Evolutionary conservation across 2,888 invertebrate species (phyloP).

Genomic region (Cantharis rufa): DNA sequence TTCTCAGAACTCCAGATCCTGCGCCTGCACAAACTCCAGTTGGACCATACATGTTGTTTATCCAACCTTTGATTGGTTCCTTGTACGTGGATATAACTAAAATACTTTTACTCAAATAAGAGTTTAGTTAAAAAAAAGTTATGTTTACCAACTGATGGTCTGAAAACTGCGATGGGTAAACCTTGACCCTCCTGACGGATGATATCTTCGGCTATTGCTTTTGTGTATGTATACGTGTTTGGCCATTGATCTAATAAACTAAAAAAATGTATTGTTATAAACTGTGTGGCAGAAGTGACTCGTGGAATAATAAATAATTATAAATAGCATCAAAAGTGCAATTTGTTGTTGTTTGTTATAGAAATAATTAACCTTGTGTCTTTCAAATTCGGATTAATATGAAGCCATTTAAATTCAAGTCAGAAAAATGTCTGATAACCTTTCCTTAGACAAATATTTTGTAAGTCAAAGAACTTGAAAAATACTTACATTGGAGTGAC

Average conservation of each 20-base stretch:
- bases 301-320: background rate
- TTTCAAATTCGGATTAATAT: background rate
- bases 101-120: background rate
- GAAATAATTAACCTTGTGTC: background rate
- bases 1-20: slow-evolving; percentile 75
- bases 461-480: background rate
- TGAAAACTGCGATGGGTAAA: slow-evolving; percentile 80
- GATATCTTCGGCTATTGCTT: slow-evolving; percentile 83
- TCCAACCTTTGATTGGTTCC: slow-evolving; percentile 83
- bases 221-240: slow-evolving; percentile 91
- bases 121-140: background rate
- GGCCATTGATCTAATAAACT: slow-evolving; percentile 69
- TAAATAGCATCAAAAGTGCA: background rate
- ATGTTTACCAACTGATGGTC: slow-evolving; percentile 79
- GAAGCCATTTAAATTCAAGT: background rate
- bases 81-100: slow-evolving; percentile 69
- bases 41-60: slow-evolving; percentile 89
- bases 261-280: background rate
- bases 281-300: background rate
- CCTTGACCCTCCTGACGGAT: slow-evolving; percentile 67
- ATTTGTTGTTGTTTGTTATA: background rate
- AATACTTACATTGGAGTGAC: slow-evolving; percentile 63
- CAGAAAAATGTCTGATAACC: background rate
- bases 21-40: slow-evolving; percentile 75
- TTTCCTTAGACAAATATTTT: background rate